Percentiles rank a stretch among this genome's conserved stretches.
Conservation (phyloP, 2,888 invertebrate species). For the Drosophila basisetae region DNA sequence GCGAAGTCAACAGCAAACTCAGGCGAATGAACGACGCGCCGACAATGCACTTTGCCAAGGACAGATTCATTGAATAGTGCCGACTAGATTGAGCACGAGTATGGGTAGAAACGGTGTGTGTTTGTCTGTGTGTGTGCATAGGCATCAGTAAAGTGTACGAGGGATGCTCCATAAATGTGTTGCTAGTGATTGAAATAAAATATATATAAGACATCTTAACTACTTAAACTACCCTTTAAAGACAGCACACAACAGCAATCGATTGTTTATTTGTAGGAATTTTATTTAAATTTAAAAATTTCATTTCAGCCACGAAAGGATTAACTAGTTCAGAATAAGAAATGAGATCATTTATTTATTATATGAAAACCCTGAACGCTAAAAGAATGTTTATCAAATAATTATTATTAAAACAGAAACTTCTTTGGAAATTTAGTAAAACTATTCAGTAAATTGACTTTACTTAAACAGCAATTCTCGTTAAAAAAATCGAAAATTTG, state of each 20-base stretch:
- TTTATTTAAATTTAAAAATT: neutral
- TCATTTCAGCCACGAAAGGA: neutral
- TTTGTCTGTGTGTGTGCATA: constrained; percentile 1
- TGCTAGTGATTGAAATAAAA: neutral
- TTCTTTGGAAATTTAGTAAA: accelerated
- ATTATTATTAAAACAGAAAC: neutral
- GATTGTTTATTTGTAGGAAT: neutral
- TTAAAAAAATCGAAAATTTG: neutral
- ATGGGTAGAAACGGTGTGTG: constrained; percentile 21
- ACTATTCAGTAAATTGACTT: neutral
- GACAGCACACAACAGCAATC: no score
- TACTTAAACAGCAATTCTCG: neutral
- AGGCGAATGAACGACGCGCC: constrained; percentile 77
- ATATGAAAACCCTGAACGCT: neutral
- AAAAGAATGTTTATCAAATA: neutral
- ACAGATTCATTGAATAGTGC: constrained; percentile 84
- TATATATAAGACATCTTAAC: neutral
- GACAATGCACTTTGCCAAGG: constrained; percentile 85
- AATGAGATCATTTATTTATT: neutral
- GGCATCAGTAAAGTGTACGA: constrained; percentile 33
- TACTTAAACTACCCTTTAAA: neutral
- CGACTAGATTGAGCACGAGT: constrained; percentile 40
- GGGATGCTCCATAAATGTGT: constrained; percentile 21
- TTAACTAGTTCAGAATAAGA: neutral
- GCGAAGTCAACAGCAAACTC: constrained; percentile 5